A percentile compares a stretch with the other conserved stretches of the same genome.
phyloP scores from a whole-genome alignment of 1,140 invertebrate genomes.

The Diploscapter pachys region DNA sequence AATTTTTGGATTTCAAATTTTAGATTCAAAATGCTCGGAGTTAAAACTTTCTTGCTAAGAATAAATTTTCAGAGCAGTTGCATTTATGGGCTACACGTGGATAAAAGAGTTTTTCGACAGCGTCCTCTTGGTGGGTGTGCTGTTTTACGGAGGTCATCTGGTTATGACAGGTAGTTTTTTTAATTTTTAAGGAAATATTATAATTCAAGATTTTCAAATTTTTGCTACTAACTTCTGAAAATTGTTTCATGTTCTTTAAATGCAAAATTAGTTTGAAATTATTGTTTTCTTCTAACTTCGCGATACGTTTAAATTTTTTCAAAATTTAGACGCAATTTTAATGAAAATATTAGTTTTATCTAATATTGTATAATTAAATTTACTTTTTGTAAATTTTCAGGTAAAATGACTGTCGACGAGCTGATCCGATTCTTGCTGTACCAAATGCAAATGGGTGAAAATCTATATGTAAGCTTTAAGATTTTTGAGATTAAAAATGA shows the following conservation, averaged over 20 bases:
- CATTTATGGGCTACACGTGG: constrained; percentile 47
- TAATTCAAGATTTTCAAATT: neutral
- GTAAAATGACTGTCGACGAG: constrained; percentile 40
- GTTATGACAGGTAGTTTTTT: constrained; percentile 25
- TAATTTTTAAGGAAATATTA: neutral
- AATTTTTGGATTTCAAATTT: constrained; percentile 1
- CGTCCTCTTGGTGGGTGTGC: constrained; percentile 47
- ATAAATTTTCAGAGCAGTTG: constrained; percentile 35
- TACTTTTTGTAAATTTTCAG: constrained; percentile 15
- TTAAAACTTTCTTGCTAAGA: neutral
- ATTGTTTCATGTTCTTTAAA: neutral
- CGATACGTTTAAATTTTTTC: no score
- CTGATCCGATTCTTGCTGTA: constrained; percentile 54
- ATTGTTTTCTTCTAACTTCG: no score
- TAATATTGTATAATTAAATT: neutral
- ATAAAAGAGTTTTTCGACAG: constrained; percentile 48
- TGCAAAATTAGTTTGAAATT: no score
- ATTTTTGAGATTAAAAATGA: constrained; percentile 1
- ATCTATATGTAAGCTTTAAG: constrained; percentile 39
- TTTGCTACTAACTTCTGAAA: neutral
- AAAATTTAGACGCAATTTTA: no score
- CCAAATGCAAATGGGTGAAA: constrained; percentile 58
- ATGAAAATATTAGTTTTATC: no score
- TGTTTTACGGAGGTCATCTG: constrained; percentile 57
- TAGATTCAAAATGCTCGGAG: neutral